Conservation (phyloP, 2,113 vertebrate genomes). For the Mesocricetus auratus region DNA sequence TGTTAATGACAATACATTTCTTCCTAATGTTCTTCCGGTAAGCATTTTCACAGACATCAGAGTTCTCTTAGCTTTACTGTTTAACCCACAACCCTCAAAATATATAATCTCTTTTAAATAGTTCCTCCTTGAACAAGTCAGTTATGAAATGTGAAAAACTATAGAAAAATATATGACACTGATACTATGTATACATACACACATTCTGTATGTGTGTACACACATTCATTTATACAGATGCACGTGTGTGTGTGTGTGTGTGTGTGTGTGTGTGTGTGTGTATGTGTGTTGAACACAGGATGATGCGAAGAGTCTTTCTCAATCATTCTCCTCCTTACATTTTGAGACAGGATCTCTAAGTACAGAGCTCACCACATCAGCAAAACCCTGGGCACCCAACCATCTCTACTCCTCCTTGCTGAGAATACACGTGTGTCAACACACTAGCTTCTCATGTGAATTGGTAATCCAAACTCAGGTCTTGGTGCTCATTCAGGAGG, state of each 20-base stretch:
- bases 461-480: not conserved
- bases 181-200: not conserved
- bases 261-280: not conserved
- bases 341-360: not conserved
- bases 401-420: not conserved
- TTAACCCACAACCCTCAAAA: not conserved
- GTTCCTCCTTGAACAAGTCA: not conserved
- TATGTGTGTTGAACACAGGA: too few relatives aligned
- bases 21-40: not conserved
- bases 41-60: slow-evolving; percentile 22
- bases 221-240: not conserved
- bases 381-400: too few relatives aligned
- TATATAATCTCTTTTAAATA: not conserved
- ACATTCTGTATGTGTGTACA: not conserved
- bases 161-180: not conserved
- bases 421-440: not conserved
- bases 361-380: not conserved
- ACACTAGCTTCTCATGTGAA: not conserved
- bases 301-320: not conserved
- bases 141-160: slow-evolving; percentile 1
- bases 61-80: not conserved
- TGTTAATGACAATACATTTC: slow-evolving; percentile 17
- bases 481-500: fast-evolving
- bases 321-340: not conserved
- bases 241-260: not conserved